These are phyloP conservation scores for Notamacropus eugenii DNA, from an alignment of 2,797 vertebrate species.

Conservation along the genomic window DNA sequence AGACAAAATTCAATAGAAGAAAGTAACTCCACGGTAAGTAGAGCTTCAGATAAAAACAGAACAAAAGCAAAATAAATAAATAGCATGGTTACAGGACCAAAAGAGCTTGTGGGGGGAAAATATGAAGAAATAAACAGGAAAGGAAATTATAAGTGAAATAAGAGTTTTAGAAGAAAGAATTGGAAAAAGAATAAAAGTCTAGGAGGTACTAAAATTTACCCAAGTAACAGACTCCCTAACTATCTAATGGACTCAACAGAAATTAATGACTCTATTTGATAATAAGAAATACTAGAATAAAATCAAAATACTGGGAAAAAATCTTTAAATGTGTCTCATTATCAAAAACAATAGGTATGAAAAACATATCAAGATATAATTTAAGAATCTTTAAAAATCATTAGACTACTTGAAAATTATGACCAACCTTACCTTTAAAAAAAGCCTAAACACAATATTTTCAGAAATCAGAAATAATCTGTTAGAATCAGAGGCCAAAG, in stretches of 20 bases:
- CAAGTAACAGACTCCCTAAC: background rate
- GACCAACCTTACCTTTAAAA: background rate
- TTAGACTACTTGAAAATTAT: background rate
- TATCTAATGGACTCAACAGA: too few relatives aligned
- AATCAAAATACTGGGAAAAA: too few relatives aligned
- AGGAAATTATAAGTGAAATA: background rate
- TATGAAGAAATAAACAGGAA: background rate
- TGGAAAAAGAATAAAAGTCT: background rate
- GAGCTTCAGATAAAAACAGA: background rate
- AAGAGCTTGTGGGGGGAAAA: background rate
- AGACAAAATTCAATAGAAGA: background rate
- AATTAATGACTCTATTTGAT: too few relatives aligned
- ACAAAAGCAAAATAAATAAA: background rate
- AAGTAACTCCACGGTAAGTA: background rate
- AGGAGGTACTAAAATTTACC: background rate
- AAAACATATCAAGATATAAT: background rate
- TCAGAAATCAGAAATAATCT: background rate
- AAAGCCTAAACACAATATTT: background rate
- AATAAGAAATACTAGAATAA: too few relatives aligned
- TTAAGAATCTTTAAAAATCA: background rate
- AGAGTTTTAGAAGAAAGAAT: background rate
- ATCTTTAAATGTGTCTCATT: background rate
- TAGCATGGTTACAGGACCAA: background rate
- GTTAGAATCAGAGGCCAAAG: background rate
- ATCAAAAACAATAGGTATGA: background rate